Evolutionary conservation across 2,113 vertebrate species (phyloP), one percentile per base, ranked within the genome.

Genomic region (Epinephelus moara): DNA sequence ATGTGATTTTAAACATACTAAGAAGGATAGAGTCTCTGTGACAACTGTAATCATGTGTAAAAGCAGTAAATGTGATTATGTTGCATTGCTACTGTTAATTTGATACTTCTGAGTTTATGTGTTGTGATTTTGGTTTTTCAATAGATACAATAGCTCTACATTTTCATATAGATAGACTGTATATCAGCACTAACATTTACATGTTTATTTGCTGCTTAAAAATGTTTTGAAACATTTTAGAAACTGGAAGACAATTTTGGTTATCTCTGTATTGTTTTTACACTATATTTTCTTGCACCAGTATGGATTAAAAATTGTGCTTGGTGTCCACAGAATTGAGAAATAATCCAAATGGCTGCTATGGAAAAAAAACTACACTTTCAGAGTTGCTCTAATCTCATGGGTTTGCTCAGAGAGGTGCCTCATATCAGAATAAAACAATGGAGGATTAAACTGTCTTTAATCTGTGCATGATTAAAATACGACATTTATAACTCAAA

Each of bases 401-500:
- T 19, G 0, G 49, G 21, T 37, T 79, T 67, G n/a, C 55, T 72
- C 57, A 69, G 55, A 50, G 50, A 72, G 27, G 49, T 67, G 50
- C 7, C 45, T 70, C 21, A 52, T 55, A 70, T 67, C 12, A 69
- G 27, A 86, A 56, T 78, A 64, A 84, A 76, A 6, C 15, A 82
- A 70, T 14, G 33, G 1, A 78, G 75, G 60, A 23, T 82, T 69
- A 73, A 75, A 60, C 1, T 52, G 33, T 25, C 11, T 83, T 76
- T 77, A 89, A 66, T 80, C 75, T 17, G 27, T 78, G 21, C 1
- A 0, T 74, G 49, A 80, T 60, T 72, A 80, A 74, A 88, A 77
- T 74, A 1, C 8, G 21, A 77, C 40, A 73, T 83, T 56, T 78
- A 33, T 69, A 78, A 55, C 56, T 19, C 50, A 45, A 85, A 77